Conservation (phyloP, 2,888 invertebrate genomes). For the Amblyteles armatorius region DNA sequence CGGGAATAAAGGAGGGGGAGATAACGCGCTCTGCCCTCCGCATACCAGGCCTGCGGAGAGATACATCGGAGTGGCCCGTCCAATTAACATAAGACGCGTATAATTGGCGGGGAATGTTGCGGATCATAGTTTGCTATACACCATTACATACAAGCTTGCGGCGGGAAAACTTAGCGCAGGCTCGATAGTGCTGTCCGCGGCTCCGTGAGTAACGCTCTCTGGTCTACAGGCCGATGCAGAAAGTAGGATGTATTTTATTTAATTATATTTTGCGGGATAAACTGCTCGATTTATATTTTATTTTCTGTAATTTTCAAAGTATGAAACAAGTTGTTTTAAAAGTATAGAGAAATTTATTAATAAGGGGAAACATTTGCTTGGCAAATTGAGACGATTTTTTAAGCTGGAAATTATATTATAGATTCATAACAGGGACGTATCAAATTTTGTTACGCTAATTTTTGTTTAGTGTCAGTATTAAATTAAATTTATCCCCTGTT, state of each 20-base stretch:
- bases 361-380: not conserved
- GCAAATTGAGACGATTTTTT: too few species aligned
- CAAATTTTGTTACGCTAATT: not conserved
- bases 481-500: not conserved
- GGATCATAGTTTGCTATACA: constrained; percentile 6
- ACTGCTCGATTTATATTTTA: not conserved
- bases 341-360: not conserved
- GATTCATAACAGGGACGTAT: too few species aligned
- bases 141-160: not conserved
- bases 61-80: constrained; percentile 4
- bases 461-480: not conserved
- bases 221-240: constrained; percentile 37
- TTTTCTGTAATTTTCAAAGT: not conserved
- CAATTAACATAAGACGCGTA: constrained; percentile 53
- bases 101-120: constrained; percentile 31
- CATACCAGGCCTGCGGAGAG: not conserved
- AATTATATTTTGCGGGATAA: not conserved
- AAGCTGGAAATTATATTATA: too few species aligned
- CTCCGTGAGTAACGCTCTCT: constrained; percentile 7
- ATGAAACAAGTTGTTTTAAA: not conserved
- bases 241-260: not conserved
- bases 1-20: not conserved
- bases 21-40: not conserved
- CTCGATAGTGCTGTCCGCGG: constrained; percentile 46
- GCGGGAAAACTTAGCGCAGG: constrained; percentile 36